These are phyloP conservation scores for Oxyteleia sp. DNA, from an alignment of 2,888 invertebrate species.

Conservation along the genomic window DNA sequence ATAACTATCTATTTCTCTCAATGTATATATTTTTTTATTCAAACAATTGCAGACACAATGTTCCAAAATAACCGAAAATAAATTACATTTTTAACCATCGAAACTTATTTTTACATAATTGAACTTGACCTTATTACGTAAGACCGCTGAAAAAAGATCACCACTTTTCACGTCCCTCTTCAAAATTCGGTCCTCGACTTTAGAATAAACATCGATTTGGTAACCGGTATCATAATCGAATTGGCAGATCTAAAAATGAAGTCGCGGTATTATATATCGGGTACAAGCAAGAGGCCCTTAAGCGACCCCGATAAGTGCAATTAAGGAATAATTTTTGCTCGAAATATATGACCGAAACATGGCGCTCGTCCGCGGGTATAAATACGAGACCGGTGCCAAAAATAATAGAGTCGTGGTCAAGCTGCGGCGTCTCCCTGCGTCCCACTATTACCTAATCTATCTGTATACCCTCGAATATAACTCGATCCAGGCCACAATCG, in stretches of 20 bases:
- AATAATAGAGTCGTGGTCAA: slow-evolving; percentile 71
- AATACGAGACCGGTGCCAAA: slow-evolving; percentile 62
- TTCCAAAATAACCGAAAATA: not conserved
- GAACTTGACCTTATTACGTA: slow-evolving; percentile 46
- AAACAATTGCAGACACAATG: too few species aligned
- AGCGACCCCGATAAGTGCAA: slow-evolving; percentile 24
- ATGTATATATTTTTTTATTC: too few species aligned
- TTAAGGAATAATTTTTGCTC: slow-evolving; percentile 20
- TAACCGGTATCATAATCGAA: not conserved
- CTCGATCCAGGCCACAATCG: slow-evolving; percentile 73
- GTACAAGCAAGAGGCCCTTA: slow-evolving; percentile 2
- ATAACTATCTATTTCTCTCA: too few species aligned
- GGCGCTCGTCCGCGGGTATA: slow-evolving; percentile 44
- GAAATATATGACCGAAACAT: slow-evolving; percentile 23
- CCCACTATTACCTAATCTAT: slow-evolving; percentile 67
- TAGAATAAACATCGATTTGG: slow-evolving; percentile 11
- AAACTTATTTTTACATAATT: slow-evolving; percentile 22
- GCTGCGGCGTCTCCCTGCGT: slow-evolving; percentile 44
- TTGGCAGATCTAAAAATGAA: not conserved
- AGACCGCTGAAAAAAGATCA: not conserved
- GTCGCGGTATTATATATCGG: not conserved
- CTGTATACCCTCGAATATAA: slow-evolving; percentile 69
- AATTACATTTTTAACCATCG: not conserved
- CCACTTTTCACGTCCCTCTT: slow-evolving; percentile 11
- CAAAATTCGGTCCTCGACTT: slow-evolving; percentile 16